Percentiles rank a stretch among this genome's conserved stretches.
Evolutionary conservation across 2,113 vertebrate species (phyloP).

Genomic region (Polypterus senegalus): DNA sequence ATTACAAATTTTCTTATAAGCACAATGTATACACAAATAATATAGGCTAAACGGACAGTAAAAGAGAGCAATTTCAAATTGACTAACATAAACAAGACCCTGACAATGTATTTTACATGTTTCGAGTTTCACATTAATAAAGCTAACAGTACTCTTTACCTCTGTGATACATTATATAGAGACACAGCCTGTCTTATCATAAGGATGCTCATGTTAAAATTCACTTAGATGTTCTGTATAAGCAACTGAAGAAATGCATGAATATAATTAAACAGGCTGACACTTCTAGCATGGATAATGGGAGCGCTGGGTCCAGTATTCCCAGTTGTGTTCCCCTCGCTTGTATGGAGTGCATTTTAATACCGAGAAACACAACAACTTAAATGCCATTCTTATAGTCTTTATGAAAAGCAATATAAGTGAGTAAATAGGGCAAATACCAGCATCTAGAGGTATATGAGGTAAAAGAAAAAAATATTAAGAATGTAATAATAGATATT

Average conservation of each 20-base stretch:
- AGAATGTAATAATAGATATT: too few relatives aligned
- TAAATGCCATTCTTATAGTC: conserved; percentile 86
- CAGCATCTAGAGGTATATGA: conserved; percentile 75
- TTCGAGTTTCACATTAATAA: too few relatives aligned
- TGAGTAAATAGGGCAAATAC: conserved; percentile 97
- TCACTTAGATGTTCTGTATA: conserved; percentile 49
- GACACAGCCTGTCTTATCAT: conserved; percentile 20
- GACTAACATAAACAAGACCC: too few relatives aligned
- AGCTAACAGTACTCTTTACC: too few relatives aligned
- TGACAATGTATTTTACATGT: too few relatives aligned
- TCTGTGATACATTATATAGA: too few relatives aligned
- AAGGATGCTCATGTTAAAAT: conserved; percentile 38
- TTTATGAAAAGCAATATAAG: conserved; percentile 86
- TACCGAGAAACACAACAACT: conserved; percentile 82
- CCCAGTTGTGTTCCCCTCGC: conserved; percentile 63
- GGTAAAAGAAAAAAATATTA: conserved; percentile 66
- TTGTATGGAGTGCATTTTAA: conserved; percentile 78
- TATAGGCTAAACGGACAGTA: too few relatives aligned
- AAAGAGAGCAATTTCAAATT: too few relatives aligned
- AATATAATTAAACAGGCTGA: conserved; percentile 57
- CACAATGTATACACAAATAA: too few relatives aligned
- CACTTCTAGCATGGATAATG: conserved; percentile 63
- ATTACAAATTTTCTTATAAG: too few relatives aligned
- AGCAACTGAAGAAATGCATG: conserved; percentile 43
- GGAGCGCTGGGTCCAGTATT: conserved; percentile 63